Evolutionary conservation across 1,140 invertebrate species (phyloP).

Genomic region (Aphelinus atriplicis): DNA sequence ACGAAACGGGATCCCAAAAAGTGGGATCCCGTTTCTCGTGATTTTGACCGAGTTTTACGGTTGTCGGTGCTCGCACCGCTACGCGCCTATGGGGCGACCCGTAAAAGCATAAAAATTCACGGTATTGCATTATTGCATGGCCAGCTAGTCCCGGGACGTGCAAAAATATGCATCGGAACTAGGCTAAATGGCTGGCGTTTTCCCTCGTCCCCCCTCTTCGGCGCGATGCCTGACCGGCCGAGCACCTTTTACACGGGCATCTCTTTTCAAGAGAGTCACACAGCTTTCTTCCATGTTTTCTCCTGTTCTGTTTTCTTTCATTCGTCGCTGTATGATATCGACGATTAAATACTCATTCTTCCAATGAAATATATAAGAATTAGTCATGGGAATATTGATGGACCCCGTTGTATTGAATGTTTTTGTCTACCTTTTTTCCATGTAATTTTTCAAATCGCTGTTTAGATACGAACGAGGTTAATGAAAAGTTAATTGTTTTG

Average conservation of each 20-base stretch:
- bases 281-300: neutral
- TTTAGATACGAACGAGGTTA: too few relatives aligned
- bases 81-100: neutral
- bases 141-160: neutral
- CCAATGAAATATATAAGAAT: neutral
- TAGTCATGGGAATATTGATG: neutral
- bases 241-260: neutral
- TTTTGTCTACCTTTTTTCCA: neutral
- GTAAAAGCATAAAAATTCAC: conserved; percentile 58
- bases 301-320: neutral
- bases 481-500: neutral
- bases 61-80: neutral
- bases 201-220: too few relatives aligned
- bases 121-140: neutral
- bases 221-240: neutral
- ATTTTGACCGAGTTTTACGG: conserved; percentile 50
- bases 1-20: conserved; percentile 53
- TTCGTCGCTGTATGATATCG: too few relatives aligned
- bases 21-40: conserved; percentile 54
- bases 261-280: neutral
- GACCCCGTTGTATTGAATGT: neutral
- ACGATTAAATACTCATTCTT: too few relatives aligned
- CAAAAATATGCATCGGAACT: conserved; percentile 15
- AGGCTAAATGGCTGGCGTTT: neutral
- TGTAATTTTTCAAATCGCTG: too few relatives aligned